phyloP scores from a whole-genome alignment of 1,140 invertebrate genomes.

The Thalassaphorura encarpata region DNA sequence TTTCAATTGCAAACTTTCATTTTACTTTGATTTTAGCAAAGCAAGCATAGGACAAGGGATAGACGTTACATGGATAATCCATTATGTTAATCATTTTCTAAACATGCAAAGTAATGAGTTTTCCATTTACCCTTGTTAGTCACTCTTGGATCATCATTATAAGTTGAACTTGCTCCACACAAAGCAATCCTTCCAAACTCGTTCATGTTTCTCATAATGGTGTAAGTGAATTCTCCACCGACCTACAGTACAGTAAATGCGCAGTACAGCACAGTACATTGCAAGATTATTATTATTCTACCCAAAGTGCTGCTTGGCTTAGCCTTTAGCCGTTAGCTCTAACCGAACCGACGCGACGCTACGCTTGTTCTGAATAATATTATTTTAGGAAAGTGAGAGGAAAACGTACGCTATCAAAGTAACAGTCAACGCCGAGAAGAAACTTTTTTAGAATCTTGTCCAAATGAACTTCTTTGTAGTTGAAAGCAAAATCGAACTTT shows the following conservation, averaged over 20 bases:
- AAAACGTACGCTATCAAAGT: slow-evolving; percentile 58
- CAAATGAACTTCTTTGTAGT: slow-evolving; percentile 40
- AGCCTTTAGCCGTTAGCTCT: too few species aligned
- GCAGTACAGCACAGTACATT: too few species aligned
- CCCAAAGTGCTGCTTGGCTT: too few species aligned
- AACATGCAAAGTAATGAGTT: too few species aligned
- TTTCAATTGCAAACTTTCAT: too few species aligned
- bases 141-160: slow-evolving; percentile 33
- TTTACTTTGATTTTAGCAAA: too few species aligned
- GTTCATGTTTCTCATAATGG: slow-evolving; percentile 40
- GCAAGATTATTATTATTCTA: too few species aligned
- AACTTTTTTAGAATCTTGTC: slow-evolving; percentile 35
- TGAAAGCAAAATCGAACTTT: slow-evolving; percentile 40
- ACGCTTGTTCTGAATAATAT: neutral
- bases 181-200: slow-evolving; percentile 38
- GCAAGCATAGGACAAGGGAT: too few species aligned
- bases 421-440: slow-evolving; percentile 47
- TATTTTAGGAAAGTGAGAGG: slow-evolving; percentile 37
- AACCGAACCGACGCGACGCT: too few species aligned
- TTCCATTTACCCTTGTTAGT: slow-evolving; percentile 32
- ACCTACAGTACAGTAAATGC: too few species aligned
- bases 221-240: slow-evolving; percentile 39
- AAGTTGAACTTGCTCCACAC: slow-evolving; percentile 40
- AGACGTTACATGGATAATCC: too few species aligned
- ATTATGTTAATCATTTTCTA: too few species aligned